Evolutionary conservation across 2,113 vertebrate species (phyloP).

Genomic region (Argyrosomus japonicus): DNA sequence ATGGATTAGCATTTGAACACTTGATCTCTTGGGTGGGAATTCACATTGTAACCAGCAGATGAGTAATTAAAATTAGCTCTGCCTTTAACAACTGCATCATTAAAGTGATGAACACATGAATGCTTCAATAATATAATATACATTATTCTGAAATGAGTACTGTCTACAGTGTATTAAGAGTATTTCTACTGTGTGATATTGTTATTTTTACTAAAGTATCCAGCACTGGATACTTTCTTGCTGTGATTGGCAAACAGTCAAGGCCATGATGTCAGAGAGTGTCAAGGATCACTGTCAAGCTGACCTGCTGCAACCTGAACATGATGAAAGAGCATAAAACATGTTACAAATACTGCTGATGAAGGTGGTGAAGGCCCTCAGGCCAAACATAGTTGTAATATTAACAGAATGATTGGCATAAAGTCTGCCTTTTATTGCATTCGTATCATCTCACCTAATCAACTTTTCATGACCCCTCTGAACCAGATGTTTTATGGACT

Average conservation of each 20-base stretch:
- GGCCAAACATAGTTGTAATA: background rate
- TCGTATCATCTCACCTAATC: conserved; percentile 10
- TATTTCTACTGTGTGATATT: background rate
- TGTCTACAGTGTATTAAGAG: background rate
- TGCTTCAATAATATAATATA: background rate
- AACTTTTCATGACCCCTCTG: conserved; percentile 13
- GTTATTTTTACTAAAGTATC: background rate
- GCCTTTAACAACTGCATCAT: background rate
- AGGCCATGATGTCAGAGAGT: background rate
- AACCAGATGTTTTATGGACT: conserved; percentile 42
- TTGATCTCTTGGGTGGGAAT: background rate
- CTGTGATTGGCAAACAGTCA: conserved; percentile 1
- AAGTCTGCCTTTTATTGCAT: conserved; percentile 2
- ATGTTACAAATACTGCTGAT: background rate
- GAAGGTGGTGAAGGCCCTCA: background rate
- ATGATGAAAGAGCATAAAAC: conserved; percentile 17
- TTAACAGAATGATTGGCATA: conserved; percentile 26
- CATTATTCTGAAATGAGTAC: background rate
- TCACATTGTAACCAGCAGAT: background rate
- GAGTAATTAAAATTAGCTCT: background rate
- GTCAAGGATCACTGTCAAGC: conserved; percentile 2
- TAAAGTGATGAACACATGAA: background rate
- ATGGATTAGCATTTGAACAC: too few species aligned
- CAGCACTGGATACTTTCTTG: background rate
- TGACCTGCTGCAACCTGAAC: background rate